Percentiles rank a stretch among this genome's conserved stretches.
Conservation (phyloP, 1,140 invertebrate species). For the Drosophila azteca region DNA sequence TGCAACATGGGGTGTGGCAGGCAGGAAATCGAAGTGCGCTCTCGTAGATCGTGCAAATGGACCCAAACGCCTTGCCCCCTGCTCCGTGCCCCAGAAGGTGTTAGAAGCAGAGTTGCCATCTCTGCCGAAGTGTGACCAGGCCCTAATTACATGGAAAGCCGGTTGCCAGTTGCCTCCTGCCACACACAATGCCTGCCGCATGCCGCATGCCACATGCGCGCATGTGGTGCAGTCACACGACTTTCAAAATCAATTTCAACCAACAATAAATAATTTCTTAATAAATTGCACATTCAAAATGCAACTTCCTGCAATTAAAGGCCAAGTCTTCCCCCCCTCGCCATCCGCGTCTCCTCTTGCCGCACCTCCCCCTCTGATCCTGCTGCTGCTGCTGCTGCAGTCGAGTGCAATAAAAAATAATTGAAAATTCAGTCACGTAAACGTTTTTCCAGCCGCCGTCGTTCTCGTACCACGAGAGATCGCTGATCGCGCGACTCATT, state of each 20-base stretch:
- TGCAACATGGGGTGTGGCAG: constrained; percentile 54
- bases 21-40: constrained; percentile 66
- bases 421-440: constrained; percentile 80
- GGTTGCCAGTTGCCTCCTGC: constrained; percentile 18
- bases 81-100: constrained; percentile 44
- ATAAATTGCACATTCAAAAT: constrained; percentile 76
- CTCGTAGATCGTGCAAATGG: constrained; percentile 31
- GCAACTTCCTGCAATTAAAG: constrained; percentile 78
- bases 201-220: background rate
- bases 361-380: no score
- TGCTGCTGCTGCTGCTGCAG: constrained; percentile 17
- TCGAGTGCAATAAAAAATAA: constrained; percentile 74
- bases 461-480: constrained; percentile 30
- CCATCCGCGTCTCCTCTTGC: background rate
- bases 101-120: constrained; percentile 54
- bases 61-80: constrained; percentile 7
- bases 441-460: constrained; percentile 70
- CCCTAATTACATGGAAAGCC: constrained; percentile 50
- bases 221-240: constrained; percentile 58
- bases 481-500: constrained; percentile 74
- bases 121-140: constrained; percentile 16
- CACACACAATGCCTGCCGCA: constrained; percentile 51
- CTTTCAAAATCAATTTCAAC: constrained; percentile 75
- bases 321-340: constrained; percentile 21
- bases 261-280: constrained; percentile 78